phyloP scores from a whole-genome alignment of 1,140 invertebrate species.

The Hermatobates lingyangjiaoensis region DNA sequence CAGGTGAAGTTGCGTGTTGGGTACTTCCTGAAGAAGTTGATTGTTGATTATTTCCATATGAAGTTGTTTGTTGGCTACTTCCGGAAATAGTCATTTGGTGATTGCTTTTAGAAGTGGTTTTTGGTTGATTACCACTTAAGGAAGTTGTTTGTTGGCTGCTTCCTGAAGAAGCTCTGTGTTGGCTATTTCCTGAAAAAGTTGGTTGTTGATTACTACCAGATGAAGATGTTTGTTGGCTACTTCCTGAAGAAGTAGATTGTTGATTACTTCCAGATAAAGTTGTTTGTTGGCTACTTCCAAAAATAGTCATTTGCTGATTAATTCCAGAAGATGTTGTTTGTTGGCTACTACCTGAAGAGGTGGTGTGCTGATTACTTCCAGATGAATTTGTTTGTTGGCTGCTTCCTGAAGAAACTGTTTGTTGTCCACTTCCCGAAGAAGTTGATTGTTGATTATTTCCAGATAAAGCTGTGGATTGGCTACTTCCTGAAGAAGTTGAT shows the following conservation, averaged over 20 bases:
- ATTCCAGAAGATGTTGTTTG: slow-evolving; percentile 11
- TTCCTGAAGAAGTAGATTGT: slow-evolving; percentile 10
- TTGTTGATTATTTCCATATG: slow-evolving; percentile 8
- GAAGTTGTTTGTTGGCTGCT: slow-evolving; percentile 11
- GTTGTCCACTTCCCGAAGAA: slow-evolving; percentile 10
- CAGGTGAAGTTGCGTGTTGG: slow-evolving; percentile 7
- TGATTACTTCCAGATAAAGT: slow-evolving; percentile 1
- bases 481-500: slow-evolving; percentile 9
- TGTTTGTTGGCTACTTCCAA: slow-evolving; percentile 3
- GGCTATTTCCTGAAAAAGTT: slow-evolving; percentile 9
- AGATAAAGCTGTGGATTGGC: too few relatives aligned
- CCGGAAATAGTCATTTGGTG: slow-evolving; percentile 10
- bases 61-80: too few relatives aligned
- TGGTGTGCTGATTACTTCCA: slow-evolving; percentile 6
- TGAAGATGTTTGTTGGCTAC: slow-evolving; percentile 9
- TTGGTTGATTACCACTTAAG: slow-evolving; percentile 9
- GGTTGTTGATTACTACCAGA: slow-evolving; percentile 13
- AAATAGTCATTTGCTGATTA: slow-evolving; percentile 10
- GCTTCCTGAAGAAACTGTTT: slow-evolving; percentile 6
- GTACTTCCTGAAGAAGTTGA: slow-evolving; percentile 7
- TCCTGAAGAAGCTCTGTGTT: slow-evolving; percentile 8
- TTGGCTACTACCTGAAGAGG: slow-evolving; percentile 8
- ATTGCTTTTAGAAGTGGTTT: slow-evolving; percentile 4
- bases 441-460: too few relatives aligned
- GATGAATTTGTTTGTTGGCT: slow-evolving; percentile 8